Conservation (phyloP, 2,113 vertebrate species). For the Pseudorasbora parva region DNA sequence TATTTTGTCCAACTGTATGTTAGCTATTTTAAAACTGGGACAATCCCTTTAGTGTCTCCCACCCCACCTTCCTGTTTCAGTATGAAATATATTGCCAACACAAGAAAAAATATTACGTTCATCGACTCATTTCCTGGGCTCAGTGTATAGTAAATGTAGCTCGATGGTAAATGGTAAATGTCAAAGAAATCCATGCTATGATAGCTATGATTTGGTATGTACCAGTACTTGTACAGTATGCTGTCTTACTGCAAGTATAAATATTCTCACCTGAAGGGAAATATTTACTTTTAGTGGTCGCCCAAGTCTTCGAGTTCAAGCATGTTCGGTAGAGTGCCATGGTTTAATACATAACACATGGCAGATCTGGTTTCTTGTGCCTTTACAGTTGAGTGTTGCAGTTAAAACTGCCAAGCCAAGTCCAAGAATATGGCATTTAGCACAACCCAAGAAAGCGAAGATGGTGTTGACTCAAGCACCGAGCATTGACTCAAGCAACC, state of each 20-base stretch:
- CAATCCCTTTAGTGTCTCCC: neutral
- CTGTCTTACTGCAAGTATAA: neutral
- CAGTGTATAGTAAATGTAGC: neutral
- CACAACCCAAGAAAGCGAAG: constrained; percentile 60
- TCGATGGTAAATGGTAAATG: neutral
- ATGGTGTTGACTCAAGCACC: neutral
- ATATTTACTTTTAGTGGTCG: neutral
- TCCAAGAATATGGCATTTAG: constrained; percentile 64
- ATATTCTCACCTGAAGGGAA: neutral
- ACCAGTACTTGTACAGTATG: neutral
- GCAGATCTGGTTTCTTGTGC: neutral
- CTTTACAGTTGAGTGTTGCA: constrained; percentile 61
- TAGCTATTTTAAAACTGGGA: neutral
- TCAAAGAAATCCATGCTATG: neutral
- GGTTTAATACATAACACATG: neutral
- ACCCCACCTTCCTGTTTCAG: neutral
- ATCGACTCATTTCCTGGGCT: neutral
- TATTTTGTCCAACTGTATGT: neutral
- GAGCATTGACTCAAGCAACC: constrained; percentile 12
- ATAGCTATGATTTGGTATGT: neutral
- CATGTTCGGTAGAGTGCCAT: neutral
- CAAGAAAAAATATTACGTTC: neutral
- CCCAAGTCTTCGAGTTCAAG: neutral
- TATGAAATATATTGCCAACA: neutral
- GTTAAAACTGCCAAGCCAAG: constrained; percentile 59